These are phyloP conservation scores for Kobus ellipsiprymnus DNA, from an alignment of 2,113 vertebrate genomes.

Conservation along the genomic window DNA sequence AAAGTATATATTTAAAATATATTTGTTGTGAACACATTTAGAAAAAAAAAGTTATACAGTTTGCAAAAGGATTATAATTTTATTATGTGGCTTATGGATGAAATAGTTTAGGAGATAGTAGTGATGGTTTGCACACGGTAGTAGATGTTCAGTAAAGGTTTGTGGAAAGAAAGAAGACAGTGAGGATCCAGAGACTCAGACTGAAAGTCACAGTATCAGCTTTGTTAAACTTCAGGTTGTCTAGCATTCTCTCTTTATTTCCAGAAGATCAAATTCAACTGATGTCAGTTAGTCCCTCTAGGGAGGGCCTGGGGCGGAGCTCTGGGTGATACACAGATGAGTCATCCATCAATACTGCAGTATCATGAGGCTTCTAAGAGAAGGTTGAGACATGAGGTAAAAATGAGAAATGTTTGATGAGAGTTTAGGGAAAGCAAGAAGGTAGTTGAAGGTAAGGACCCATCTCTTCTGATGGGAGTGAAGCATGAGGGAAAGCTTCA, in stretches of 20 bases:
- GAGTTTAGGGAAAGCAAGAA: neutral
- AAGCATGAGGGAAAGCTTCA: neutral
- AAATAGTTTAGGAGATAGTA: neutral
- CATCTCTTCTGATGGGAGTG: neutral
- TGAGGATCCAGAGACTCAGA: neutral
- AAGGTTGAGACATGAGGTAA: neutral
- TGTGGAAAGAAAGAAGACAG: neutral
- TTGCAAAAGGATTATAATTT: neutral
- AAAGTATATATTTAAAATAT: neutral
- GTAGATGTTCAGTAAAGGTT: neutral
- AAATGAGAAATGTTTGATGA: neutral
- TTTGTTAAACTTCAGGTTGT: neutral
- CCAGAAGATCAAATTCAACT: neutral
- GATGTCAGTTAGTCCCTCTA: neutral
- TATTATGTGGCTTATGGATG: neutral
- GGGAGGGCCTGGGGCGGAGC: neutral
- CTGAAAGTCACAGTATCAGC: neutral
- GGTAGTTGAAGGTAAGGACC: neutral
- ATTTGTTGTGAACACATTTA: neutral
- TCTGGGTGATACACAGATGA: neutral
- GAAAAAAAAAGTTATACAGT: neutral
- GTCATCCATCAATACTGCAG: rapidly evolving
- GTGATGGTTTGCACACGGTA: neutral
- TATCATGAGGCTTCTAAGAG: neutral
- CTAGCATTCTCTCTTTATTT: neutral